Conservation (phyloP, 1,140 invertebrate species). For the Rhizoglyphus robini region DNA sequence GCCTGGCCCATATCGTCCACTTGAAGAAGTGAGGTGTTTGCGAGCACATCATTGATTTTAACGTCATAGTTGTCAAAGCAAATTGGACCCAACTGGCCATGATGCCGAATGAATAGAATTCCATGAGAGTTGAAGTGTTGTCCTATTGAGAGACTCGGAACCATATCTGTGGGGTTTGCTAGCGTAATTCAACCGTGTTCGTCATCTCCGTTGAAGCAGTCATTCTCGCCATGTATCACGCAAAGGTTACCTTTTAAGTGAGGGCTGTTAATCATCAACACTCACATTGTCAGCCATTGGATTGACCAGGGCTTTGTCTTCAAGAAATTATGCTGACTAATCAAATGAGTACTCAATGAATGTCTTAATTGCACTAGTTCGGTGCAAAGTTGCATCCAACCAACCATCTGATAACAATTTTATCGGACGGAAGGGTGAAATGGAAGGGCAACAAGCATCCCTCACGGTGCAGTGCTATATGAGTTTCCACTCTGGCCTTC, state of each 20-base stretch:
- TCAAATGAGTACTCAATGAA: no score
- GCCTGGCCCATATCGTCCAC: conserved; percentile 55
- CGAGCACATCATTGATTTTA: neutral
- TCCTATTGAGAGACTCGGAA: neutral
- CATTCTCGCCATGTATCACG: conserved; percentile 47
- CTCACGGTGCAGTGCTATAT: neutral
- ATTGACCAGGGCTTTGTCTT: no score
- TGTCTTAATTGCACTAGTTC: no score
- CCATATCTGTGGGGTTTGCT: conserved; percentile 2
- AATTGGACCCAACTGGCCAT: conserved; percentile 61
- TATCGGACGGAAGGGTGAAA: no score
- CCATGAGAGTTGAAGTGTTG: conserved; percentile 35
- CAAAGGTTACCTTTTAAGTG: neutral
- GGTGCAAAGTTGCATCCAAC: no score
- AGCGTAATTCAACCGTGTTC: conserved; percentile 36
- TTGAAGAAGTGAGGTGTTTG: conserved; percentile 38
- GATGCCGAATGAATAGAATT: conserved; percentile 54
- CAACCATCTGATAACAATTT: no score
- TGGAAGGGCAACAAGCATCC: no score
- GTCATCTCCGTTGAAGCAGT: conserved; percentile 68
- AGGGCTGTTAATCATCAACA: neutral
- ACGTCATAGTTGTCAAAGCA: conserved; percentile 49
- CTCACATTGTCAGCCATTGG: no score
- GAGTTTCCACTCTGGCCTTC: neutral
- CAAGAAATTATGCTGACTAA: no score